Evolutionary conservation across 2,797 vertebrate species (phyloP).

Genomic region (Protonibea diacanthus): DNA sequence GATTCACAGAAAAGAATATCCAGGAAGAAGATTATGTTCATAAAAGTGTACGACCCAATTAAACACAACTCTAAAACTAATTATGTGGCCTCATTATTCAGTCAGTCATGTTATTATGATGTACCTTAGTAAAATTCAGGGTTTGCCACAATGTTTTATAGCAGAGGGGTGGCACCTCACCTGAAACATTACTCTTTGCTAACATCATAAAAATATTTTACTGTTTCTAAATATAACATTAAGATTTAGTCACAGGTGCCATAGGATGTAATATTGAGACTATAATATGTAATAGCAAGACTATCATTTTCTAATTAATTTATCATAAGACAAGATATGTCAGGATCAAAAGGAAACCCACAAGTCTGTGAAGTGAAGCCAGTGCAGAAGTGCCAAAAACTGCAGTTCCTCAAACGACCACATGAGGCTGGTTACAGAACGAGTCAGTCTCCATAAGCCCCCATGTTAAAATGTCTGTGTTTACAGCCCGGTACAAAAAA

Average conservation of each 20-base stretch:
- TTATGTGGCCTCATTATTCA: not conserved
- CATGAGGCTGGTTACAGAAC: no score
- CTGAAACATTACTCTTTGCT: not conserved
- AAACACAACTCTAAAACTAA: not conserved
- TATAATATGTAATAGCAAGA: not conserved
- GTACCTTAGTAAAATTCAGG: not conserved
- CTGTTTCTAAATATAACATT: not conserved
- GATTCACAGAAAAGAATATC: not conserved
- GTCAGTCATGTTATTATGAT: not conserved
- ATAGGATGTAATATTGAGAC: not conserved
- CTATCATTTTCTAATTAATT: not conserved
- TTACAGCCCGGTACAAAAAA: no score
- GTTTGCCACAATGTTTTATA: not conserved
- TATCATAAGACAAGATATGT: not conserved
- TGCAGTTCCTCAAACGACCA: no score
- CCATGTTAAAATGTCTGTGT: no score
- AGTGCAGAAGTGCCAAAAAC: no score
- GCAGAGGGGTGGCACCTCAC: not conserved
- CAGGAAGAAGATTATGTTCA: not conserved
- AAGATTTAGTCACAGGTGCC: not conserved
- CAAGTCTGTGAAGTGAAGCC: no score
- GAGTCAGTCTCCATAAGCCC: no score
- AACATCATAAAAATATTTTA: not conserved
- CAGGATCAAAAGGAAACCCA: not conserved
- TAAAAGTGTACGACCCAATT: conserved; percentile 5